These are phyloP conservation scores for Microctenopoma stevenorrisi DNA, from an alignment of 2,797 vertebrate genomes.

Conservation along the genomic window DNA sequence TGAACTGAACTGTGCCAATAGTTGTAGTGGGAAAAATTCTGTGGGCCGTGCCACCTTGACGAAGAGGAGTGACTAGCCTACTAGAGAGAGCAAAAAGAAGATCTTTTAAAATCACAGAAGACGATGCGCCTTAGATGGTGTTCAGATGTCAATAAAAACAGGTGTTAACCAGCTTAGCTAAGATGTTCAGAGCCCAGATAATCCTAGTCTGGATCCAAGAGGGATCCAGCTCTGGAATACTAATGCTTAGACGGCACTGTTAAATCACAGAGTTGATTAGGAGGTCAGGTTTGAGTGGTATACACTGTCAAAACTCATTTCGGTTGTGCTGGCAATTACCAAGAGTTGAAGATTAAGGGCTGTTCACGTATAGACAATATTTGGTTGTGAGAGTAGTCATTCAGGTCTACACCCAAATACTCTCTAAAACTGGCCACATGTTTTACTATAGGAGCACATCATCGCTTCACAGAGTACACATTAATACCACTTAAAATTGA, in stretches of 20 bases:
- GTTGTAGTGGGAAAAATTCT: slow-evolving; percentile 51
- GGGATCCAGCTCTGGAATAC: slow-evolving; percentile 78
- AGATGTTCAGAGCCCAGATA: slow-evolving; percentile 82
- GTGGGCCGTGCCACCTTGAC: slow-evolving; percentile 39
- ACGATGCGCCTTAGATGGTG: slow-evolving; percentile 57
- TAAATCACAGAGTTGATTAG: slow-evolving; percentile 71
- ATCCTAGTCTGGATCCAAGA: slow-evolving; percentile 80
- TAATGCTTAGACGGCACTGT: slow-evolving; percentile 72
- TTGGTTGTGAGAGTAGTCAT: neutral
- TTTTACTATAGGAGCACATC: neutral
- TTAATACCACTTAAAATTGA: neutral
- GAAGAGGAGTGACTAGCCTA: slow-evolving; percentile 39
- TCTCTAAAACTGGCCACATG: neutral
- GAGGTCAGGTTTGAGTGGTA: slow-evolving; percentile 52
- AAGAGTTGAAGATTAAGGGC: slow-evolving; percentile 33
- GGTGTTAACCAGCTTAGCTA: slow-evolving; percentile 85
- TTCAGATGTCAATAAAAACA: slow-evolving; percentile 86
- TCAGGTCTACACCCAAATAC: neutral
- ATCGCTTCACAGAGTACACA: neutral
- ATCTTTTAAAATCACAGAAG: slow-evolving; percentile 69
- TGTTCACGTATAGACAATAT: slow-evolving; percentile 8
- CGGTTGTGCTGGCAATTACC: slow-evolving; percentile 50
- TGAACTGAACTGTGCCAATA: neutral
- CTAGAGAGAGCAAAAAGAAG: slow-evolving; percentile 46
- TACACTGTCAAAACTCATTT: slow-evolving; percentile 44